A percentile compares a stretch with the other conserved stretches of the same genome.
Conservation (phyloP, 2,113 vertebrate genomes). For the Tetrao urogallus region DNA sequence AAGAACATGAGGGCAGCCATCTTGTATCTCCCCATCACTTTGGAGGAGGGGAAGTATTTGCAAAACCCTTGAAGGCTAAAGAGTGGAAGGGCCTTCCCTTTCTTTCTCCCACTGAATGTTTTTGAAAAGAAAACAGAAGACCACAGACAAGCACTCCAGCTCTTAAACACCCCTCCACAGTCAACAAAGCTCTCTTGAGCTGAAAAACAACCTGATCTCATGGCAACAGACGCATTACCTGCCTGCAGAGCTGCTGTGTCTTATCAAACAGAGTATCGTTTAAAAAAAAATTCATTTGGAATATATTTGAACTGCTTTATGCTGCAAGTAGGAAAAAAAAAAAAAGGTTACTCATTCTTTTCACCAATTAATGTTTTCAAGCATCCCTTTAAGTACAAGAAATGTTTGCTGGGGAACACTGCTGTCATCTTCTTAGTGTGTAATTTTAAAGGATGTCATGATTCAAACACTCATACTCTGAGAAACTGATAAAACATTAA, state of each 20-base stretch:
- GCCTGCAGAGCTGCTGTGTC: background rate
- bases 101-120: background rate
- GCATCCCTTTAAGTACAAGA: background rate
- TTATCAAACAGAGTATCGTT: background rate
- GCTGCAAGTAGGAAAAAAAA: background rate
- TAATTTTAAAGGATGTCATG: background rate
- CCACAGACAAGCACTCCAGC: background rate
- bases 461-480: background rate
- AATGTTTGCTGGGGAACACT: background rate
- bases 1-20: background rate
- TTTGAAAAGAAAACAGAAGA: background rate
- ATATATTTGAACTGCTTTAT: background rate
- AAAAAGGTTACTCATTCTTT: background rate
- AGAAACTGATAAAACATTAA: background rate
- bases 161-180: background rate
- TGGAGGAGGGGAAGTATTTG: background rate
- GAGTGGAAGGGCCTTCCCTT: background rate
- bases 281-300: background rate
- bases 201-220: background rate
- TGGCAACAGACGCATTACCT: background rate
- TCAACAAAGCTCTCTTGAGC: background rate
- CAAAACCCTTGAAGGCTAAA: conserved; percentile 19
- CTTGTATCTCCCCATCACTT: background rate
- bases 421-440: background rate
- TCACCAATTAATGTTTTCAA: conserved; percentile 28